Evolutionary conservation across 2,797 vertebrate species (phyloP).

Genomic region (Momotus momota): DNA sequence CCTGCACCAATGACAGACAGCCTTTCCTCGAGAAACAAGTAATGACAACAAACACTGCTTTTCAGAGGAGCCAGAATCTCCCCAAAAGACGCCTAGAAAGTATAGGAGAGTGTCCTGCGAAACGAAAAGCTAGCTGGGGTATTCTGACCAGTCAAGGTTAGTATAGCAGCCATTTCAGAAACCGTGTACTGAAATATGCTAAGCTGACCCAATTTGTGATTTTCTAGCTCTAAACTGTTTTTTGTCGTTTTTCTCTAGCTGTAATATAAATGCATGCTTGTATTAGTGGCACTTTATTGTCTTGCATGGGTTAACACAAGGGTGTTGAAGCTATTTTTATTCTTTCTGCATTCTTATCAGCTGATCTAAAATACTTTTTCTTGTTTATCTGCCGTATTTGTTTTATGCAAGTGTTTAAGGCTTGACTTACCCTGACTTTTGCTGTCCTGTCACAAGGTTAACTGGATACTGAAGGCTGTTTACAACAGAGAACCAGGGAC

Average conservation of each 20-base stretch:
- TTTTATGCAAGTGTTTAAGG: constrained; percentile 41
- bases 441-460: constrained; percentile 26
- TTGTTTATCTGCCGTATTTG: constrained; percentile 50
- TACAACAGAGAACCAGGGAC: background rate
- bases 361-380: constrained; percentile 33
- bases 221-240: constrained; percentile 17
- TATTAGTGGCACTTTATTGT: background rate
- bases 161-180: constrained; percentile 75
- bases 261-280: background rate
- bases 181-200: background rate
- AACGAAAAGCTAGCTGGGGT: constrained; percentile 89
- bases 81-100: constrained; percentile 79
- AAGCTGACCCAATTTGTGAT: constrained; percentile 18
- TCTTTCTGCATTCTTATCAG: constrained; percentile 12
- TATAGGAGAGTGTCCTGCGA: constrained; percentile 75
- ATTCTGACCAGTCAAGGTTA: constrained; percentile 96
- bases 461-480: constrained; percentile 48
- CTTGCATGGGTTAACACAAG: constrained; percentile 36
- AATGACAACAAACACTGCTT: constrained; percentile 81
- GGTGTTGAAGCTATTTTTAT: background rate
- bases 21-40: constrained; percentile 60
- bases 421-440: constrained; percentile 51
- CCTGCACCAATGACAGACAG: constrained; percentile 54
- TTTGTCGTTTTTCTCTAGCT: background rate
- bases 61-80: constrained; percentile 65